Base-by-base conservation (phyloP, 2,888 invertebrate species). In the Xiphydria camelus region DNA sequence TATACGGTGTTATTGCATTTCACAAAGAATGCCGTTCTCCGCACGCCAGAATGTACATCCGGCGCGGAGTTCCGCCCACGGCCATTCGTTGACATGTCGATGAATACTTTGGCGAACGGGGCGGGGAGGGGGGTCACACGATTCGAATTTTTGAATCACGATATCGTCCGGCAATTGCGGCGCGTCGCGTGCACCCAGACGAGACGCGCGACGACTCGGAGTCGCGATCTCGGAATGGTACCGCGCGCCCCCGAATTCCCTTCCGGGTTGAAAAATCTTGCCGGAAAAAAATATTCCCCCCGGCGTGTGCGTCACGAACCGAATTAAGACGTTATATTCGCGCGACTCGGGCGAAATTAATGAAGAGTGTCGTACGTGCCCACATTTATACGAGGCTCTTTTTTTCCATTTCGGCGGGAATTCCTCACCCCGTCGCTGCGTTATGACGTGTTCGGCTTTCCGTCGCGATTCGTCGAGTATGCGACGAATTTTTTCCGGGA, bases 1-100 rank as follows among this genome's bases (percentile, higher is more conserved):
- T n/a, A n/a, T n/a, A n/a, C n/a, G 47, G 50, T 51, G 61, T 57
- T 57, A 57, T 57, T 61, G 53, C 59, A 34, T 59, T 58, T 53
- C 52, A 37, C 51, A 34, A 62, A 58, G 61, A 62, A 61, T 57
- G 60, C 61, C n/a, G 40, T 49, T 43, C 56, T 52, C 34, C 44
- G 49, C 29, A 43, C 50, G 55, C 58, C 42, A 51, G 58, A 51
- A 59, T 58, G 55, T 62, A 61, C 57, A 52, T 55, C 41, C 45
- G 10, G 42, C 42, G 37, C 18, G 26, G 19, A 7, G 47, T 37
- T 25, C 4, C 32, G 37, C 32, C 22, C 14, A 14, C 22, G 12
- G 10, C n/a, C 26, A 29, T 15, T 29, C 29, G 5, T 29, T 29
- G 12, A 29, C 29, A 29, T 12, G 29, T 14, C 14, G 14, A 9